phyloP scores from a whole-genome alignment of 1,140 invertebrate species.

The Drosophila repletoides region DNA sequence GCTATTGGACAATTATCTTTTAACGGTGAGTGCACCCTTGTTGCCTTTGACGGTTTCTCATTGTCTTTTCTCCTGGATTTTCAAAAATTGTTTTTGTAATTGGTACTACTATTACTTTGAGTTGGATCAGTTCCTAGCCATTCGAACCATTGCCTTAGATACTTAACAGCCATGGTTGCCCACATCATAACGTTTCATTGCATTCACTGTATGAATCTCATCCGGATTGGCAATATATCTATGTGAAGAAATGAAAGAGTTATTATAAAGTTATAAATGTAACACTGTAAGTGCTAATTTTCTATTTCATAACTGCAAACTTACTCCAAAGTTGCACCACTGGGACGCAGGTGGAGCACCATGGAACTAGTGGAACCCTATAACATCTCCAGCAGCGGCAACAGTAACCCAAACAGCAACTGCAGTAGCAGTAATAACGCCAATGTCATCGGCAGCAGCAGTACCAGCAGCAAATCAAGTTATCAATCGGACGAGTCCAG shows the following conservation, averaged over 20 bases:
- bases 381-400: no score
- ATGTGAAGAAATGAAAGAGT: neutral
- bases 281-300: no score
- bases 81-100: conserved; percentile 77
- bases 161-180: conserved; percentile 25
- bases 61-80: conserved; percentile 82
- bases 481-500: conserved; percentile 86
- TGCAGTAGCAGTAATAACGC: conserved; percentile 25
- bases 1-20: conserved; percentile 69
- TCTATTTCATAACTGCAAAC: no score
- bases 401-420: conserved; percentile 26
- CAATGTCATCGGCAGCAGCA: conserved; percentile 35
- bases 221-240: conserved; percentile 74
- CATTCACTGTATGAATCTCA: conserved; percentile 56
- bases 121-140: conserved; percentile 59
- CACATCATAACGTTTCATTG: conserved; percentile 39
- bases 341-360: conserved; percentile 90
- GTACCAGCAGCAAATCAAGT: conserved; percentile 82
- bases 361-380: conserved; percentile 91
- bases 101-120: conserved; percentile 42
- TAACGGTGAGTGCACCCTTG: conserved; percentile 74
- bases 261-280: no score
- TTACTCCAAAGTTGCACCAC: conserved; percentile 88
- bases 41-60: conserved; percentile 68
- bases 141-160: conserved; percentile 44